Base-by-base conservation (phyloP, 2,888 invertebrate genomes). In the Cryptocephalus moraei region DNA sequence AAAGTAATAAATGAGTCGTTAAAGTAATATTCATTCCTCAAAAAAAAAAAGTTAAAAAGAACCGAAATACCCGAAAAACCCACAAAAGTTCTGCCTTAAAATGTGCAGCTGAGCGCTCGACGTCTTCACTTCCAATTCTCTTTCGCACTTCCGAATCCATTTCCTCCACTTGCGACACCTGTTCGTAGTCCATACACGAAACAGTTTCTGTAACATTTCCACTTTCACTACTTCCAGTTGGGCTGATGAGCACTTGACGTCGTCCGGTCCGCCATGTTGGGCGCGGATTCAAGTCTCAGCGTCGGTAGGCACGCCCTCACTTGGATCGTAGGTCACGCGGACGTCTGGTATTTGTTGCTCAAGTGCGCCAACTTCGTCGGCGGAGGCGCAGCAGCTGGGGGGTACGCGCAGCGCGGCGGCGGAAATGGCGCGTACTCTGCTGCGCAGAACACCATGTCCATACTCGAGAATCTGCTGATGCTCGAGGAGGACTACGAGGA, bases 401-500 rank as follows among this genome's bases (percentile, higher is more conserved):
- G 41, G 31, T 22, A 11, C 14, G 22, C 41, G 31, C 11, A 71
- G 74, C 61, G 71, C 74, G 22, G 22, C 2, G 6, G 71, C 74
- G 22, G 22, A 22, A 22, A 22, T 22, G 73, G 32, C 33, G 41
- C 44, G 40, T 47, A 9, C 32, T 11, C 39, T 10, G 32, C 47
- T 4, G 39, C 47, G 8, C 46, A 41, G 48, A 65, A 61, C 45
- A 64, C 65, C 59, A 76, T 77, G 53, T 78, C 78, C 61, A 79
- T 84, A 61, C 74, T 84, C 63, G 84, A 84, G 69, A 80, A 80
- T 62, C 74, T 84, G 42, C 77, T 84, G 61, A 80, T 81, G 47
- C 69, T 76, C 48, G 65, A 66, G 39, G 69, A 69, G 34, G 68
- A 70, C 40, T 56, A 63, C n/a, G 59, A 60, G 22, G 61, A 59